Percentiles rank a stretch among this genome's conserved stretches.
Evolutionary conservation across 2,888 invertebrate species (phyloP).

Genomic region (Dermolepida albohirtum): DNA sequence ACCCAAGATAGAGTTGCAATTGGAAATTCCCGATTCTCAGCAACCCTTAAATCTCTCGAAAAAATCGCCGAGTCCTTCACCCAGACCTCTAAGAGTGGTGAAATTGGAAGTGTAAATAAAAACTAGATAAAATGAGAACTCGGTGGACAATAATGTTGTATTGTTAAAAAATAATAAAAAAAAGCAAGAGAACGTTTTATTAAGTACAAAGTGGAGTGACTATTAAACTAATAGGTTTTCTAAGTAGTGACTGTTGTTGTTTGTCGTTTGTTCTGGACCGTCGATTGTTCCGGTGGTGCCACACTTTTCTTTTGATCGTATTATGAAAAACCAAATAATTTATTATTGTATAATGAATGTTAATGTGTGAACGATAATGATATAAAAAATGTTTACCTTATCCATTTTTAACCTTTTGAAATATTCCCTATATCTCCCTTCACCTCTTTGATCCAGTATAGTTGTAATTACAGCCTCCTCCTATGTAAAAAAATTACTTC

Average conservation of each 20-base stretch:
- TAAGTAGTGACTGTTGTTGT: conserved; percentile 35
- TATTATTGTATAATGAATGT: conserved; percentile 60
- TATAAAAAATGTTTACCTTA: conserved; percentile 29
- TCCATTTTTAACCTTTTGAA: conserved; percentile 44
- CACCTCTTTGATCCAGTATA: conserved; percentile 42
- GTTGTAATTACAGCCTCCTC: conserved; percentile 46
- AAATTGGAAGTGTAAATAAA: conserved; percentile 62
- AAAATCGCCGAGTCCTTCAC: conserved; percentile 83
- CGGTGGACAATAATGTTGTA: conserved; percentile 24
- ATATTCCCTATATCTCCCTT: conserved; percentile 52
- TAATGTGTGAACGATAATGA: conserved; percentile 52
- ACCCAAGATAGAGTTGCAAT: conserved; percentile 79
- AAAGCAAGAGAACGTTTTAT: conserved; percentile 38
- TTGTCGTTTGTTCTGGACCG: conserved; percentile 41
- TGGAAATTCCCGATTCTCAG: conserved; percentile 83
- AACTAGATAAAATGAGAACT: conserved; percentile 14
- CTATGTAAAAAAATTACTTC: conserved; percentile 60
- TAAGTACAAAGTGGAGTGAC: conserved; percentile 48
- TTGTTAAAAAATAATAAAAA: conserved; percentile 8
- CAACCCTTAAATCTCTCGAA: conserved; percentile 92
- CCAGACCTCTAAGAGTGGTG: conserved; percentile 69
- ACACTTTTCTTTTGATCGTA: conserved; percentile 60
- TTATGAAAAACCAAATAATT: conserved; percentile 66
- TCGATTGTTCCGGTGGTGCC: conserved; percentile 59
- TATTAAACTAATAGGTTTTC: conserved; percentile 38